Evolutionary conservation across 2,888 invertebrate genomes (phyloP).

Genomic region (Lamellibrachia columna): DNA sequence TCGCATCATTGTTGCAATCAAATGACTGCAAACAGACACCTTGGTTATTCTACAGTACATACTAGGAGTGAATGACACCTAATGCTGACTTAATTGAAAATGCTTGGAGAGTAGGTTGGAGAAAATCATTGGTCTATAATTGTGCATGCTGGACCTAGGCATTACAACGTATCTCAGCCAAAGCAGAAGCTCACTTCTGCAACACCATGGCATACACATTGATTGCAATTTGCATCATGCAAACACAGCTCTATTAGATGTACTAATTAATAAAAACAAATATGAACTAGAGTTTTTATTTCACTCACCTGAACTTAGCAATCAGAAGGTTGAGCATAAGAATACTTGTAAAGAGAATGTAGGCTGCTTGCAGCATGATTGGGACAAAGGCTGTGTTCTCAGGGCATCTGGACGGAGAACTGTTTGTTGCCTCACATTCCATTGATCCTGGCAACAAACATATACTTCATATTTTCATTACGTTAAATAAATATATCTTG

Average conservation of each 20-base stretch:
- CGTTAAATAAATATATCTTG: too few relatives aligned
- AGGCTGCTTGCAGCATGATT: conserved; percentile 59
- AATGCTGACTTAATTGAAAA: too few relatives aligned
- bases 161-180: too few relatives aligned
- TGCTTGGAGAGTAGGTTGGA: too few relatives aligned
- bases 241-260: background rate
- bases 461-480: background rate
- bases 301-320: conserved; percentile 64
- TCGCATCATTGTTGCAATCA: too few relatives aligned
- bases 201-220: background rate
- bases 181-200: too few relatives aligned
- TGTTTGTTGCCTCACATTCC: background rate
- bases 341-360: conserved; percentile 63
- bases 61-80: too few relatives aligned
- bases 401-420: too few relatives aligned
- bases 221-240: background rate
- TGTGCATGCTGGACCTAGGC: too few relatives aligned
- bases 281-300: background rate
- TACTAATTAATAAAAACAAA: background rate
- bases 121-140: too few relatives aligned
- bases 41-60: too few relatives aligned
- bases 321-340: conserved; percentile 65
- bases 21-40: too few relatives aligned
- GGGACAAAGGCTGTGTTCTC: conserved; percentile 45
- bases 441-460: conserved; percentile 16